A percentile compares a stretch with the other conserved stretches of the same genome.
These are phyloP conservation scores for Channa striata DNA, from an alignment of 2,797 vertebrate species.

Conservation along the genomic window DNA sequence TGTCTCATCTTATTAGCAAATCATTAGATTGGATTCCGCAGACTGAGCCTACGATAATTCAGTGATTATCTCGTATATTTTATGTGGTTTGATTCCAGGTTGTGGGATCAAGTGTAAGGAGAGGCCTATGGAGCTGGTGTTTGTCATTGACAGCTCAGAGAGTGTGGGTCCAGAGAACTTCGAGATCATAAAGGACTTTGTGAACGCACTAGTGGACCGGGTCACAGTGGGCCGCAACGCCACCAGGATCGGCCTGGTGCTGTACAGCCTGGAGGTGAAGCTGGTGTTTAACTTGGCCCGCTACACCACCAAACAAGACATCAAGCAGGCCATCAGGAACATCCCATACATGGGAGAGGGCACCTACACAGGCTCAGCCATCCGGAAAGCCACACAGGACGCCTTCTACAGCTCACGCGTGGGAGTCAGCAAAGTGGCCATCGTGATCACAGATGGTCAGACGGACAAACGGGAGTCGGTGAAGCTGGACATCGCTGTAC, in stretches of 20 bases:
- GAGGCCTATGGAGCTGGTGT: conserved; percentile 94
- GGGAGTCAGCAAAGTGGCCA: conserved; percentile 90
- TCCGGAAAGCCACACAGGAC: conserved; percentile 90
- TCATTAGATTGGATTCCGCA: conserved; percentile 44
- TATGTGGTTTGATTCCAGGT: conserved; percentile 80
- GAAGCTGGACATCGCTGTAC: conserved; percentile 88
- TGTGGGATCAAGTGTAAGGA: conserved; percentile 94
- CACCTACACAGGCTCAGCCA: conserved; percentile 91
- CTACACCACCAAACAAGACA: conserved; percentile 84
- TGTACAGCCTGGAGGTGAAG: conserved; percentile 91
- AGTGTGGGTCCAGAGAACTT: conserved; percentile 94
- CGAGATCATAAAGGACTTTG: conserved; percentile 93
- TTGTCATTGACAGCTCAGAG: conserved; percentile 95
- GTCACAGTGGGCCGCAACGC: conserved; percentile 91
- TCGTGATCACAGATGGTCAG: conserved; percentile 93
- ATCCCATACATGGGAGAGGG: conserved; percentile 93
- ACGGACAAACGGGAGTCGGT: conserved; percentile 91
- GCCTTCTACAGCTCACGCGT: conserved; percentile 88
- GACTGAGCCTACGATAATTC: conserved; percentile 30
- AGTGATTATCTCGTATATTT: conserved; percentile 43
- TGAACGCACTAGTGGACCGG: conserved; percentile 89
- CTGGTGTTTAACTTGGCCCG: conserved; percentile 89
- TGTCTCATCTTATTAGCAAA: conserved; percentile 47
- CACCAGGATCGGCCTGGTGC: conserved; percentile 90
- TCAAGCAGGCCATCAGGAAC: conserved; percentile 89